phyloP scores from a whole-genome alignment of 2,888 invertebrate species.

The Leptopilina syphax region DNA sequence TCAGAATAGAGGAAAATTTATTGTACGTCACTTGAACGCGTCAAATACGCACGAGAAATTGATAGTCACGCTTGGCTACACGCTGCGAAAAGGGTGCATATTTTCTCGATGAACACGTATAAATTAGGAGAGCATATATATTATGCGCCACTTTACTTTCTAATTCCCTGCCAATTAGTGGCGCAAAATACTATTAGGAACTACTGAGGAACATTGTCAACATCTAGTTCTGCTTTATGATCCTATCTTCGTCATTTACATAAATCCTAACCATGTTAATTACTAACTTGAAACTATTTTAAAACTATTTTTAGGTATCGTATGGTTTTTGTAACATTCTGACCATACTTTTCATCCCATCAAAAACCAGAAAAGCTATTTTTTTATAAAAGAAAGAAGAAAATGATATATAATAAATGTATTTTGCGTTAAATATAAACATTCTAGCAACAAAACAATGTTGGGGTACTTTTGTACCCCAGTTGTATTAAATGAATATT shows the following conservation, averaged over 20 bases:
- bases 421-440: no score
- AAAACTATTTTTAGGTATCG: no score
- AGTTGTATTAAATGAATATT: no score
- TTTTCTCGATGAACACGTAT: constrained; percentile 31
- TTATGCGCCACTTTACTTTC: constrained; percentile 12
- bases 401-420: no score
- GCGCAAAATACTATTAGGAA: neutral
- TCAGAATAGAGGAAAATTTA: constrained; percentile 38
- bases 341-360: no score
- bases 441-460: no score
- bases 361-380: no score
- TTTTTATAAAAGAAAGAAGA: no score
- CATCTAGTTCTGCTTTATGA: neutral
- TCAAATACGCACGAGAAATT: constrained; percentile 40
- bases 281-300: no score
- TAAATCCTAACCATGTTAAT: neutral
- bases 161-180: constrained; percentile 18
- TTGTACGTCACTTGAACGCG: constrained; percentile 33
- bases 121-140: constrained; percentile 33
- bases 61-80: constrained; percentile 33
- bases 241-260: neutral
- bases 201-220: neutral
- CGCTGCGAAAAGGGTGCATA: constrained; percentile 28
- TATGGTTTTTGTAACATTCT: no score
- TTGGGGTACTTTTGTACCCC: no score